Evolutionary conservation across 2,888 invertebrate genomes (phyloP).

Genomic region (Mythimna impura): DNA sequence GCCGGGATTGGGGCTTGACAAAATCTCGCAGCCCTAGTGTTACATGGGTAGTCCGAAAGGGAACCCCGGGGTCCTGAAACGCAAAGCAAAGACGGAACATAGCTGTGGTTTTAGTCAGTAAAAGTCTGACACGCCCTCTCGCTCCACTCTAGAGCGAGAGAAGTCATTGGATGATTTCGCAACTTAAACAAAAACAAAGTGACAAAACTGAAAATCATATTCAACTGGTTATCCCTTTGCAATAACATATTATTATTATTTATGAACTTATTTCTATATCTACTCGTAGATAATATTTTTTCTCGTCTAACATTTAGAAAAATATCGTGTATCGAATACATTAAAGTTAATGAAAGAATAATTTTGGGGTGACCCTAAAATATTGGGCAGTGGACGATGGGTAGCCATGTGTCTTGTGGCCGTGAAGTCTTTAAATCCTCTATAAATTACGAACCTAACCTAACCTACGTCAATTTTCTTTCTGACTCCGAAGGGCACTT

Average conservation of each 20-base stretch:
- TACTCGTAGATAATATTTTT: neutral
- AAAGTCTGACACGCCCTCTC: too few species aligned
- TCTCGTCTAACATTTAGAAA: neutral
- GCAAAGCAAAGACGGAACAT: too few species aligned
- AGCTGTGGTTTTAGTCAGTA: too few species aligned
- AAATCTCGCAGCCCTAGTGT: too few species aligned
- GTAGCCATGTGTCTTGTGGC: conserved; percentile 38
- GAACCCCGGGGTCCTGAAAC: too few species aligned
- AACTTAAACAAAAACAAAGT: too few species aligned
- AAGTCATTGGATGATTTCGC: too few species aligned
- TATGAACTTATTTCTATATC: neutral
- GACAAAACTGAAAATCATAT: too few species aligned
- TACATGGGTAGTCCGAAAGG: too few species aligned
- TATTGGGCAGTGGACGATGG: conserved; percentile 3
- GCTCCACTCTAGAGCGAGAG: too few species aligned
- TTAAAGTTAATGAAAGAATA: conserved; percentile 51
- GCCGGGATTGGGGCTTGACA: too few species aligned
- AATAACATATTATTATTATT: neutral
- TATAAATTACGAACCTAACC: conserved; percentile 72
- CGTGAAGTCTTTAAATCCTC: conserved; percentile 67
- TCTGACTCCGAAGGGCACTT: conserved; percentile 33
- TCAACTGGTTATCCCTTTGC: too few species aligned
- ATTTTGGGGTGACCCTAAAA: conserved; percentile 30
- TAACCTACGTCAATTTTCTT: conserved; percentile 60
- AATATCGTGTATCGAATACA: conserved; percentile 4